Base-by-base conservation (phyloP, 2,888 invertebrate genomes). In the Scrobipalpa costella region DNA sequence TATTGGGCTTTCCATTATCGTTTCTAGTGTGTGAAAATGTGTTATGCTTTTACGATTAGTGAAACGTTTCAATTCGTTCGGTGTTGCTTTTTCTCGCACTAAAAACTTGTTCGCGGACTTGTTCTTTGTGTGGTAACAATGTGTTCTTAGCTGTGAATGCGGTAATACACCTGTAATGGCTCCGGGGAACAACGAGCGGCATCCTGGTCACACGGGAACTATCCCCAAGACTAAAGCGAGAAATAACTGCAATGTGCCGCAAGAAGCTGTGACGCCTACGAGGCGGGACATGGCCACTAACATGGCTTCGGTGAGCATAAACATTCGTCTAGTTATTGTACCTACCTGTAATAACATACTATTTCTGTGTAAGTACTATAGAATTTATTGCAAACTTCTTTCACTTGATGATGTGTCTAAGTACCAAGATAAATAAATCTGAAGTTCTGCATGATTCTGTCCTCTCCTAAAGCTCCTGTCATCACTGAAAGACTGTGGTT, bases 151-250 rank as follows among this genome's bases (percentile, higher is more conserved):
- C 34, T 7, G 27, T 55, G 34, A 52, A 11, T 13, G 15, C 15
- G n/a, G 5, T 17, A 78, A 73, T 78, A 67, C 2, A 27, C 77
- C 78, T 85, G 88, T 84, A 83, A 90, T 91, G 91, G 90, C 91
- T 81, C 91, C 91, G 81, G 90, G 90, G 72, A 90, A 89, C 80
- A 90, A 90, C 80, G 90, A 90, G 73, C 81, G 91, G 66, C 89
- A 90, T 76, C 83, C 90, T 74, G 82, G 85, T 75, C 90, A 90
- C 75, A 94, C 94, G 74, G 95, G 95, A 72, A 94, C 95, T 49
- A 94, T 94, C 74, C 94, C 95, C 70, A 94, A 94, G 88, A 91
- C 93, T 62, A 93, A 93, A 85, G 88, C 91, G 64, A 86, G 93
- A 70, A 93, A 93, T 77, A 93, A 93, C 80, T 93, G 93, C 84